Conservation (phyloP, 2,797 vertebrate species). For the Perodicticus potto region DNA sequence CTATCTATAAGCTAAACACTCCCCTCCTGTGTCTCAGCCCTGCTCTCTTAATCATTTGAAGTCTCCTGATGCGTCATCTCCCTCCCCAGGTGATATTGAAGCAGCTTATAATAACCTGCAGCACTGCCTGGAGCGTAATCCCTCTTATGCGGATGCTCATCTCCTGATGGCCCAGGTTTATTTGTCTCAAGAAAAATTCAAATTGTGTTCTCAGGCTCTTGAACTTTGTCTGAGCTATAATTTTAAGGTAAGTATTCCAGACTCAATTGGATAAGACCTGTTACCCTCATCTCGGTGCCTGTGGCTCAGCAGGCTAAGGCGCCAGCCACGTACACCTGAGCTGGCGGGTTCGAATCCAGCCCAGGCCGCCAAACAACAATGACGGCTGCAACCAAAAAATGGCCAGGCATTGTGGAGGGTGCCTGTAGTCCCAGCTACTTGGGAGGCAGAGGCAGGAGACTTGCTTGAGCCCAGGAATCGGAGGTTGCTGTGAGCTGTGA, state of each 20-base stretch:
- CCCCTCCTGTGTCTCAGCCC: background rate
- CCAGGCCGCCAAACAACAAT: no score
- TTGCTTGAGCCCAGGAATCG: no score
- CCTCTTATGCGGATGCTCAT: slow-evolving; percentile 95
- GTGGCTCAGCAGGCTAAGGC: no score
- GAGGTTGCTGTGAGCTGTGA: no score
- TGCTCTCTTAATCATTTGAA: background rate
- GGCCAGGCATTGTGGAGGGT: no score
- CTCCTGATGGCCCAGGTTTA: slow-evolving; percentile 98
- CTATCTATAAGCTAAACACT: background rate
- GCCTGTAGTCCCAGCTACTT: no score
- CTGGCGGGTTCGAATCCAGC: no score
- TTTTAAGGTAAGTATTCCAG: slow-evolving; percentile 93
- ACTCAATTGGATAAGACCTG: background rate
- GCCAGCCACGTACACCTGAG: no score
- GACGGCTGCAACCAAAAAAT: no score
- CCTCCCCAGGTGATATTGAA: slow-evolving; percentile 92
- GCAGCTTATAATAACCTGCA: slow-evolving; percentile 93
- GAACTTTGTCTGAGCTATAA: slow-evolving; percentile 97
- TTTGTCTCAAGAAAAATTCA: slow-evolving; percentile 93
- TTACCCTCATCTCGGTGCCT: no score
- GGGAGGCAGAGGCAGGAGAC: no score
- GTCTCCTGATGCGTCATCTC: slow-evolving; percentile 1
- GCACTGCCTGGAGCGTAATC: slow-evolving; percentile 94
- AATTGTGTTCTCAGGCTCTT: slow-evolving; percentile 94